Base-by-base conservation (phyloP, 92 coral and sea anemone genomes). In the Actinernus sp. region DNA sequence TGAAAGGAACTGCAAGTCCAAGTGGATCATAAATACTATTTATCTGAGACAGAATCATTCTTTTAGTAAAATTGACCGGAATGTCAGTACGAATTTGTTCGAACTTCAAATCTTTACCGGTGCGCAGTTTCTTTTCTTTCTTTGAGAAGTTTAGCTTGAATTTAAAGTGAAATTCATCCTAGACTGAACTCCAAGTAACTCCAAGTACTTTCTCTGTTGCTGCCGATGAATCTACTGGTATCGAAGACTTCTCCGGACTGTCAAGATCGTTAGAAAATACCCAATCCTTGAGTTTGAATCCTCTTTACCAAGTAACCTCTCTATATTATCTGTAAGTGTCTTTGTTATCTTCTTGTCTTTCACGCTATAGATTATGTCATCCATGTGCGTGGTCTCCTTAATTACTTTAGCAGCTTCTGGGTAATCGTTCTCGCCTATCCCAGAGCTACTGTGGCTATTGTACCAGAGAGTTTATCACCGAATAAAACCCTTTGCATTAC, bases 201-300 rank as follows among this genome's bases (percentile, higher is more conserved):
- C 88, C 82, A 40, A 81, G 82, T 26, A 73, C 54, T 58, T 81
- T 81, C 46, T 81, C 81, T 26, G 71, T 61, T 44, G 67, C 68
- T 47, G 68, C 31, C 19, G 47, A 36, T 27, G 37, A 52, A 23
- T 49, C 34, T 27, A 23, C 28, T 51, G 45, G 51, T 43, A 61
- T 44, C 20, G 10, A 52, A 40, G 56, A 48, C 55, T 82, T 55
- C 24, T 65, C 63, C 49, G 45, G 82, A 26, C n/a, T 63, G 49
- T 18, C 51, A 25, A 41, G 21, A 26, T 65, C 53, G 12, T 52
- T 40, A 11, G 59, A 44, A 40, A 68, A 55, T 11, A 58, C 60
- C 88, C 88, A 82, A 26, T 58, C 76, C 65, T 81, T 73, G 44
- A 82, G 38, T 32, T 82, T 36, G 48, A 82, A 82, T 57, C 82